These are phyloP conservation scores for Drosophila simulans DNA, from an alignment of 1,140 invertebrate genomes.

Conservation along the genomic window DNA sequence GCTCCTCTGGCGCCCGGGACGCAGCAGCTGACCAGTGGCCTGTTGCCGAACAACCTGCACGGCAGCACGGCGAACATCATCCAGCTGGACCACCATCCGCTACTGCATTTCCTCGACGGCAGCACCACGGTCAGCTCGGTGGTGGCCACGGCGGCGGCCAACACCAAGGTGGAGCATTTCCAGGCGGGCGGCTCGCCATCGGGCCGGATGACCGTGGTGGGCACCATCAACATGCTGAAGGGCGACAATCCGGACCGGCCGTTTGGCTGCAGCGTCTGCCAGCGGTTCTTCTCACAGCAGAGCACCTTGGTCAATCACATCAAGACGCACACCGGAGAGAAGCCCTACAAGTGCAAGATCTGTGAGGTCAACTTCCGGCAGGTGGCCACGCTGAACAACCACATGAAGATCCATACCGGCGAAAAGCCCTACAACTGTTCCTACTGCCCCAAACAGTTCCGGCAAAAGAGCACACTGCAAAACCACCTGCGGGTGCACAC, in stretches of 20 bases:
- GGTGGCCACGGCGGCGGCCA: slow-evolving; percentile 58
- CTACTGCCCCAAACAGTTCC: slow-evolving; percentile 83
- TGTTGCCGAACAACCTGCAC: slow-evolving; percentile 71
- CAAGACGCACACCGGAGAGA: slow-evolving; percentile 84
- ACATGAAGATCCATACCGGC: slow-evolving; percentile 84
- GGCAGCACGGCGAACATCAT: slow-evolving; percentile 68
- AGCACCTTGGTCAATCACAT: slow-evolving; percentile 84
- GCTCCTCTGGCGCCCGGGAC: slow-evolving; percentile 64
- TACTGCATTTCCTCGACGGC: slow-evolving; percentile 81
- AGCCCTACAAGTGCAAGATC: slow-evolving; percentile 84
- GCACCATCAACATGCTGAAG: slow-evolving; percentile 73
- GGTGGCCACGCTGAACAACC: slow-evolving; percentile 83
- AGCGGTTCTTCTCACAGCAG: slow-evolving; percentile 82
- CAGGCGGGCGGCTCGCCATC: slow-evolving; percentile 43
- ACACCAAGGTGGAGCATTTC: slow-evolving; percentile 62
- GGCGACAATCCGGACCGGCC: slow-evolving; percentile 83
- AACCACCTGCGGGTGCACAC: slow-evolving; percentile 84
- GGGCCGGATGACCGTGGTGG: slow-evolving; percentile 61
- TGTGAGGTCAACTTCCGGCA: slow-evolving; percentile 83
- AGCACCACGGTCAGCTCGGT: slow-evolving; percentile 81
- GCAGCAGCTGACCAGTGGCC: slow-evolving; percentile 67
- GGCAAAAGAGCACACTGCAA: slow-evolving; percentile 81
- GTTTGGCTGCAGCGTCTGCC: slow-evolving; percentile 82
- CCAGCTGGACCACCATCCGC: slow-evolving; percentile 79
- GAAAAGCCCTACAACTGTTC: slow-evolving; percentile 84